Evolutionary conservation across 2,797 vertebrate species (phyloP), one percentile per base, ranked within the genome.

Genomic region (Mormyrops attenuatus): DNA sequence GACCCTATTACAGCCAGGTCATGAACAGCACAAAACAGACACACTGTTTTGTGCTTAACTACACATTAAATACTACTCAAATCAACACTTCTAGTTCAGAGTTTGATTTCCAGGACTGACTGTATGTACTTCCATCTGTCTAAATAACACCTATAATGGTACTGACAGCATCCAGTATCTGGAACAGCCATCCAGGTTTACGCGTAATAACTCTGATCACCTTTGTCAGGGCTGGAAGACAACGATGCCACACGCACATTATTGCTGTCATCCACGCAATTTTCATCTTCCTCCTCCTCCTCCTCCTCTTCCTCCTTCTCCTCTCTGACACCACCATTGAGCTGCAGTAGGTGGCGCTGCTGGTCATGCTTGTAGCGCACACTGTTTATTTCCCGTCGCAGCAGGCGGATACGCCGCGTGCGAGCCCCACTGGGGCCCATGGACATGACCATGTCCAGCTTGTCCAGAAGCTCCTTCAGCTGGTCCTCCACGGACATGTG

Each of bases 401-500:
- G 95, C 90, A 99, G 95, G 52, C 98, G 95, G 17, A 99, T 94
- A 26, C 98, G 98, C 49, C 98, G 98, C 0, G 98, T 98, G 13
- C 98, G 96, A 30, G 98, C 98, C 0, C 98, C 98, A 0, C 98
- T 99, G 89, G 97, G 97, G 2, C 97, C 93, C 97, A 98, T 97
- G 90, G 96, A 94, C 3, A 96, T 96, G 69, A 99, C 97, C 91
- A 97, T 91, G 93, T 99, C 98, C 91, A 99, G 94, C 94, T 98
- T 99, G 92, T 99, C 98, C 92, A 99, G 95, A 92, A 99, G 95
- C 92, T 97, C 97, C 94, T 99, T 98, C 85, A 99, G 95, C 93
- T 99, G 98, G 6, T 95, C 97, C 50, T 99, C 97, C 73, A 96
- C 95, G 7, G 95, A 97, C 89, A 99, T 93, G 93, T 99, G 98